Conservation (phyloP, 2,888 invertebrate genomes). For the Ochropacha duplaris region DNA sequence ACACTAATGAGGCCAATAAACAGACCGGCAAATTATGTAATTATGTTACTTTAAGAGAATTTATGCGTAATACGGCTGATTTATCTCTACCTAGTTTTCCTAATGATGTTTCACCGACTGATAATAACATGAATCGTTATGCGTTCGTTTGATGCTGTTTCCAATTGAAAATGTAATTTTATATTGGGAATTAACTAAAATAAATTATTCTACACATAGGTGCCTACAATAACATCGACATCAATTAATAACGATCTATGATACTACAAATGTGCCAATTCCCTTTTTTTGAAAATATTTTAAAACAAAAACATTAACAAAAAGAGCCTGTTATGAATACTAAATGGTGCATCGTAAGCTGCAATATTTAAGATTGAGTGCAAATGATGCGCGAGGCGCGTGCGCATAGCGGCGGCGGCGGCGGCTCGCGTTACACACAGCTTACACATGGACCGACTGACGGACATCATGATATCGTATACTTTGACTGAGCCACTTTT, state of each 20-base stretch:
- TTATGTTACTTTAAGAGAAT: constrained; percentile 51
- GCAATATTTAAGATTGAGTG: constrained; percentile 79
- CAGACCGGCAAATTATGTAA: constrained; percentile 61
- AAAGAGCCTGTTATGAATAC: constrained; percentile 64
- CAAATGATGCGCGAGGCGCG: constrained; percentile 75
- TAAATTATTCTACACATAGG: not conserved
- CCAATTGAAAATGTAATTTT: constrained; percentile 1
- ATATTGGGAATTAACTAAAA: not conserved
- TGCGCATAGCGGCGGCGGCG: constrained; percentile 42
- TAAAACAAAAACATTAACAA: constrained; percentile 49
- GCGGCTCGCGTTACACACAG: constrained; percentile 57
- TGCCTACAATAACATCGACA: too few relatives aligned
- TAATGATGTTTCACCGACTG: constrained; percentile 31
- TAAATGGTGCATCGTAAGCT: constrained; percentile 73
- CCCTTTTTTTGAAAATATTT: constrained; percentile 34
- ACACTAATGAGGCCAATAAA: constrained; percentile 67
- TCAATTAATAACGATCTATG: constrained; percentile 4
- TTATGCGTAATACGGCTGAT: constrained; percentile 39
- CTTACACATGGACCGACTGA: constrained; percentile 33
- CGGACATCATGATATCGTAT: constrained; percentile 37
- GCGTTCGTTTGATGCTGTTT: constrained; percentile 4
- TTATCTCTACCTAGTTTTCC: constrained; percentile 33
- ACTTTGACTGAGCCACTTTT: constrained; percentile 51
- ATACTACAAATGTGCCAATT: constrained; percentile 33
- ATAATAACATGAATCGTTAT: constrained; percentile 20